Base-by-base conservation (phyloP, 35 echinoderm and acorn worm genomes). In the Diadema setosum region DNA sequence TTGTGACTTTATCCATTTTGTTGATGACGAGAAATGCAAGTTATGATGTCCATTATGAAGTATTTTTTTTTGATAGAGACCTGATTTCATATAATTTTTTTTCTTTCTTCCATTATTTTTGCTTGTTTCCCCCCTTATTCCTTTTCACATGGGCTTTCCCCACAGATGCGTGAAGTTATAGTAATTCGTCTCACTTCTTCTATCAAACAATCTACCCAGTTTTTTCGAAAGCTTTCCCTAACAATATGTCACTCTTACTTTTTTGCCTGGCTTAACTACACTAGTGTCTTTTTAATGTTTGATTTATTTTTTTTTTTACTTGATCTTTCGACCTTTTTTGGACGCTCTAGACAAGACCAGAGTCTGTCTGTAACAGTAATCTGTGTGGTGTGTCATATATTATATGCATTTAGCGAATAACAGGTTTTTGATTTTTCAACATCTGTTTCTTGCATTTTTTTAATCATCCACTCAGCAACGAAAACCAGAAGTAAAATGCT, bases 121-220 rank as follows among this genome's bases (percentile, higher is more conserved):
- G 73, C 73, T 78, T 44, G 35, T 78, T 41, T 42, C 40, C 33
- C 40, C 40, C 69, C 16, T 78, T 42, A 78, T 67, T 67, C 37
- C 37, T 78, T 21, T 52, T 20, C 73, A 21, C 44, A 2, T 78
- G 73, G 73, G 73, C 16, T 43, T 32, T 32, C n/a, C 29, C 6
- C 58, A 87, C 85, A 87, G 85, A 46, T 87, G 60, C 64, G 64
- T 65, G 85, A 87, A 87, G 85, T 87, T 75, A 87, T 87, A 41
- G 85, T 87, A 87, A 87, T 73, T 75, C 37, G 43, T 64, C 20
- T 86, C 21, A 75, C 58, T 75, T 75, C 40, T 75, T n/a, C 44
- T 44, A 9, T 52, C n/a, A 41, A 78, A 20, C 73, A 78, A 78
- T 78, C 73, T 78, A 78, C 73, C 73, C 73, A 78, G 33, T 78